Evolutionary conservation across 2,113 vertebrate species (phyloP), one percentile per base, ranked within the genome.

Genomic region (Meles meles): DNA sequence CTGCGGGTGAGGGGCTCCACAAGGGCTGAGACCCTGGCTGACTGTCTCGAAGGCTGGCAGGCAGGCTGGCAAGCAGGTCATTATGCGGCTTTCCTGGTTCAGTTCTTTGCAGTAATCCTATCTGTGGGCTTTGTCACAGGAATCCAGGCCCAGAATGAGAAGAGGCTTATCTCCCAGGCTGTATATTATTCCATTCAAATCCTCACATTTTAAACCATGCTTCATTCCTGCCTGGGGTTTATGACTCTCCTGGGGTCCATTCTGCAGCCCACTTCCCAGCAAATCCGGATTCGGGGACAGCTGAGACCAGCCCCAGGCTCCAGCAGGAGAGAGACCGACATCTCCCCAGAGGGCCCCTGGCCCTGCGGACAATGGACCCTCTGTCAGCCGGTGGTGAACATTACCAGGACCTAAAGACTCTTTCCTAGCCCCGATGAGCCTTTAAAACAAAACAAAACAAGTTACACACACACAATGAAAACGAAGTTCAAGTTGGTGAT

Each of bases 391-490:
- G 49, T 1, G 69, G 86, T 5, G 25, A 65, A 44, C 5, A 1
- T 63, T 61, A 42, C n/a, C 34, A 72, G 69, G 57, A 39, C 55
- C 61, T 52, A 9, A 67, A 89, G 83, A 52, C 39, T 39, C 85
- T 55, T 39, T 44, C 67, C 29, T 88, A 79, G 82, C 63, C 20
- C 63, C 12, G 3, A 57, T 47, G 9, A 85, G 57, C 25, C 47
- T 89, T 77, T 81, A 31, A 87, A 81, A 29, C 88, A 76, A 72
- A 71, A 72, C 77, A 80, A 93, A 90, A 86, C 65, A 94, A 84
- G 67, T 49, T 67, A 94, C 52, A 81, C 57, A 80, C 69, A 69
- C 23, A 52, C 65, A 65, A 21, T 9, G 34, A 81, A 42, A 63
- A 49, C 39, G 44, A 93, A 47, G 52, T 10, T 31, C 67, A 72